These are phyloP conservation scores for Gouania willdenowi DNA, from an alignment of 2,797 vertebrate genomes.

Conservation along the genomic window DNA sequence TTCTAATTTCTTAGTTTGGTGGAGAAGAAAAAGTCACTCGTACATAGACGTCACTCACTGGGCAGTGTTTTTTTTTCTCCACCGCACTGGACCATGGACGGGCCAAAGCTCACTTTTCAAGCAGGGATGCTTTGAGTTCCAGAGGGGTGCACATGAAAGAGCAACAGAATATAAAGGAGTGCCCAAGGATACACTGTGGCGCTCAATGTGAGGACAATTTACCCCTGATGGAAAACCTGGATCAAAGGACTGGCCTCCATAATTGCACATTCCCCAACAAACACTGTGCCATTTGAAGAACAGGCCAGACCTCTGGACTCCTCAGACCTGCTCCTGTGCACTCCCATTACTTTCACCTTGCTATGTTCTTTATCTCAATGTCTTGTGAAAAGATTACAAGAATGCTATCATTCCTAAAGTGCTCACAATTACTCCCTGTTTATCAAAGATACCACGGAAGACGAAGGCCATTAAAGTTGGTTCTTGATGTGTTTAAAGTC, in stretches of 20 bases:
- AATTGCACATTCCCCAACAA: conserved; percentile 85
- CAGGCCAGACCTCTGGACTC: conserved; percentile 78
- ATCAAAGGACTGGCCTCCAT: conserved; percentile 81
- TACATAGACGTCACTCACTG: conserved; percentile 9
- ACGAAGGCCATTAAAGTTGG: conserved; percentile 15
- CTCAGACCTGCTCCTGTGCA: conserved; percentile 61
- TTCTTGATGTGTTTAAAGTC: conserved; percentile 28
- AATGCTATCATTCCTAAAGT: conserved; percentile 69
- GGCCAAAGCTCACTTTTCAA: conserved; percentile 78
- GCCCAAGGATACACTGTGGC: conserved; percentile 79
- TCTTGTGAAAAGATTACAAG: conserved; percentile 67
- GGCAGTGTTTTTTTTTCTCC: conserved; percentile 28
- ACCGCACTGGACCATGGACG: conserved; percentile 67
- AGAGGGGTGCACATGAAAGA: conserved; percentile 81
- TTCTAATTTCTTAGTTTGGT: too few species aligned
- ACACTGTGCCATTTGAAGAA: conserved; percentile 80
- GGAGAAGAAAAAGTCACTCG: too few species aligned
- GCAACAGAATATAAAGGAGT: conserved; percentile 76
- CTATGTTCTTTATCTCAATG: conserved; percentile 69
- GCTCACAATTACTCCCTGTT: conserved; percentile 61
- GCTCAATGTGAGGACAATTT: conserved; percentile 83
- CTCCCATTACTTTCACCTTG: conserved; percentile 70
- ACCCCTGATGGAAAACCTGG: conserved; percentile 80
- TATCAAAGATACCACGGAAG: conserved; percentile 47
- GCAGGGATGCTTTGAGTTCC: conserved; percentile 81